phyloP scores from a whole-genome alignment of 2,888 invertebrate genomes.

The Catocala nupta region DNA sequence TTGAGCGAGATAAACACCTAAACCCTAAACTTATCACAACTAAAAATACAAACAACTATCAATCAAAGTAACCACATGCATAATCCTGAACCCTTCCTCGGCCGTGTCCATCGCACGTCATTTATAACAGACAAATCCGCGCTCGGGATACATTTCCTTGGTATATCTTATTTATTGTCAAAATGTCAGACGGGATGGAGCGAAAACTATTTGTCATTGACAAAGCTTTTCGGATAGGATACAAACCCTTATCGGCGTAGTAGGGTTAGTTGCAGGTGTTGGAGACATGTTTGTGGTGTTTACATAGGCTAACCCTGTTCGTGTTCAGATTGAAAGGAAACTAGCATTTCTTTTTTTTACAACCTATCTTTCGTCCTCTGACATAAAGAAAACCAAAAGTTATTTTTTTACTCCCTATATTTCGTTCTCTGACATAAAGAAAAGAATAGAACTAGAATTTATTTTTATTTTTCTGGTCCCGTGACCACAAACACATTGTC shows the following conservation, averaged over 20 bases:
- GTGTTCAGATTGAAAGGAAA: no score
- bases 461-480: no score
- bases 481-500: no score
- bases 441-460: no score
- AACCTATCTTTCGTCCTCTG: no score
- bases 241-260: slow-evolving; percentile 62
- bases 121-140: slow-evolving; percentile 82
- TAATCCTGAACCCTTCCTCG: slow-evolving; percentile 75
- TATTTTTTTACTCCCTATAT: no score
- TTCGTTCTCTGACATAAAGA: no score
- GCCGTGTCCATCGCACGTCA: slow-evolving; percentile 79
- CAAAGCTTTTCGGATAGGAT: slow-evolving; percentile 76
- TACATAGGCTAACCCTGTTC: background rate
- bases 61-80: slow-evolving; percentile 65
- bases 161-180: slow-evolving; percentile 86
- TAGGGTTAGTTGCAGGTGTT: slow-evolving; percentile 27
- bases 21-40: slow-evolving; percentile 24
- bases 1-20: background rate
- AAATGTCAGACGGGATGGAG: slow-evolving; percentile 79
- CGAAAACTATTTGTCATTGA: slow-evolving; percentile 84
- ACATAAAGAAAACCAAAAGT: no score
- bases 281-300: slow-evolving; percentile 21
- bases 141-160: slow-evolving; percentile 66
- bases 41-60: slow-evolving; percentile 60
- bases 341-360: no score